These are phyloP conservation scores for Phalacrocorax brasilianus DNA, from an alignment of 2,113 vertebrate species.

Conservation along the genomic window DNA sequence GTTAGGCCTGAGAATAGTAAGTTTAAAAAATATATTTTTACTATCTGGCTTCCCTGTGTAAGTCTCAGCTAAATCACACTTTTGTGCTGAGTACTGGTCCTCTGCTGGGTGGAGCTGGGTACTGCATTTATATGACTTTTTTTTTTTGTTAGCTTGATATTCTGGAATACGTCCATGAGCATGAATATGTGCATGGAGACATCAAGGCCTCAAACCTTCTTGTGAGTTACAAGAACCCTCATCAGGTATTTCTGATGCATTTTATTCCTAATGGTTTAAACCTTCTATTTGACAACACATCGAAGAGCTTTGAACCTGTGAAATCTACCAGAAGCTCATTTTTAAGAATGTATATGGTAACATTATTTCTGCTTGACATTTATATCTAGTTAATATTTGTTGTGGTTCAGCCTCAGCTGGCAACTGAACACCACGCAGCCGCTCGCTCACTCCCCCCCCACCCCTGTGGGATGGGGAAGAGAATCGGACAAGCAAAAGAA, in stretches of 20 bases:
- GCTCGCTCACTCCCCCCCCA: too few relatives aligned
- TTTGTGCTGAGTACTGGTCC: conserved; percentile 36
- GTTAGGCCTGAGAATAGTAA: conserved; percentile 89
- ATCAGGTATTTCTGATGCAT: conserved; percentile 83
- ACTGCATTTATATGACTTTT: conserved; percentile 58
- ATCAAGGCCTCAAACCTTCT: conserved; percentile 97
- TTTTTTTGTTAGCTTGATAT: conserved; percentile 83
- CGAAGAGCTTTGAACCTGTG: conserved; percentile 59
- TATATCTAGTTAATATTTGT: conserved; percentile 65
- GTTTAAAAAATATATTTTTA: conserved; percentile 56
- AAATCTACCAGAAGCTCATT: conserved; percentile 70
- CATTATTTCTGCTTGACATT: conserved; percentile 75
- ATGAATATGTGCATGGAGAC: conserved; percentile 95
- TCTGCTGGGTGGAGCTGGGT: conserved; percentile 66
- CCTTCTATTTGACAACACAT: conserved; percentile 52
- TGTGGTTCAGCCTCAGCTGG: too few relatives aligned
- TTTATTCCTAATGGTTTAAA: conserved; percentile 49
- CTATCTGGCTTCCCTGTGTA: not conserved
- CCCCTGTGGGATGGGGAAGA: too few relatives aligned
- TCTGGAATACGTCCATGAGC: conserved; percentile 93
- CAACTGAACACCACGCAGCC: too few relatives aligned
- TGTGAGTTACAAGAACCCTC: conserved; percentile 84
- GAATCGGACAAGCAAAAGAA: too few relatives aligned
- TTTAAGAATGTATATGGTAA: conserved; percentile 61
- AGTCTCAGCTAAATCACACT: not conserved